Conservation (phyloP, 2,888 invertebrate genomes). For the Panorpa germanica region DNA sequence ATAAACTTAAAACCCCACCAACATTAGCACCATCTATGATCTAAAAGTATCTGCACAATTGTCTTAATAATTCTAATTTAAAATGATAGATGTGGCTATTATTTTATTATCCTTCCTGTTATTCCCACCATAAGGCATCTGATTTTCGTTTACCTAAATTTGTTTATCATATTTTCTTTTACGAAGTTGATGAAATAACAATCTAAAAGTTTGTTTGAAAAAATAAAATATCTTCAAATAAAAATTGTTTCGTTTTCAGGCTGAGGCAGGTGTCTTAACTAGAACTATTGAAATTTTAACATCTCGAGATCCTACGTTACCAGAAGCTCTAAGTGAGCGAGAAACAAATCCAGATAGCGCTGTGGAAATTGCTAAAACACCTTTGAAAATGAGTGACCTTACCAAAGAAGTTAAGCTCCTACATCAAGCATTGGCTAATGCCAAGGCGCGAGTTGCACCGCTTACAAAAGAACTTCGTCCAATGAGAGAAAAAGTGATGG, state of each 20-base stretch:
- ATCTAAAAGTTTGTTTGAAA: not conserved
- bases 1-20: too few relatives aligned
- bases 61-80: too few relatives aligned
- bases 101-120: too few relatives aligned
- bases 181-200: not conserved
- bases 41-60: too few relatives aligned
- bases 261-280: constrained; percentile 56
- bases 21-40: too few relatives aligned
- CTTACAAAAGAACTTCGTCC: constrained; percentile 13
- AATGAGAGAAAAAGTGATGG: constrained; percentile 12
- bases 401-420: constrained; percentile 14
- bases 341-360: constrained; percentile 10
- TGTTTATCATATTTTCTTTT: too few relatives aligned
- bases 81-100: too few relatives aligned
- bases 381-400: constrained; percentile 13
- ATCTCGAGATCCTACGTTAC: constrained; percentile 31
- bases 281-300: constrained; percentile 58
- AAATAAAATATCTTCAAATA: not conserved
- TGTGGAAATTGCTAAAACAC: constrained; percentile 7
- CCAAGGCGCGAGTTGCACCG: constrained; percentile 13
- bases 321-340: constrained; percentile 24
- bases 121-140: too few relatives aligned
- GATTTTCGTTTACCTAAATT: too few relatives aligned
- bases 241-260: constrained; percentile 19
- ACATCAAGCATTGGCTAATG: constrained; percentile 11